phyloP scores from a whole-genome alignment of 2,888 invertebrate species.

The Endotricha flammealis region DNA sequence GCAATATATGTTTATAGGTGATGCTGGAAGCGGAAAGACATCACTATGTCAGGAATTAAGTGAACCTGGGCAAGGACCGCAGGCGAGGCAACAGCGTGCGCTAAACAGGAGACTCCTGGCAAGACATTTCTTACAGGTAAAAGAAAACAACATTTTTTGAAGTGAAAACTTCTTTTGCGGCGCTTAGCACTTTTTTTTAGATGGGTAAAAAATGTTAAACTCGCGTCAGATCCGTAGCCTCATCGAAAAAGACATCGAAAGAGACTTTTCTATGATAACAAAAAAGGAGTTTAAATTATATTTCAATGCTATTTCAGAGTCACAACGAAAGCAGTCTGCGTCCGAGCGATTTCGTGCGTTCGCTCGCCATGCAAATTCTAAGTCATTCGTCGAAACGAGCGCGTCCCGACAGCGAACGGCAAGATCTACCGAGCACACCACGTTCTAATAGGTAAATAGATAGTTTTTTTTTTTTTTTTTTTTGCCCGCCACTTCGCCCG shows the following conservation, averaged over 20 bases:
- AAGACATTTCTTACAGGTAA: conserved; percentile 89
- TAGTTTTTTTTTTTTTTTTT: too few species aligned
- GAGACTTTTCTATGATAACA: neutral
- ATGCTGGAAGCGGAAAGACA: conserved; percentile 96
- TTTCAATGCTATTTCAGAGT: conserved; percentile 58
- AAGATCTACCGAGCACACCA: conserved; percentile 10
- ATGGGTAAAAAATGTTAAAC: too few species aligned
- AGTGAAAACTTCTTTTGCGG: too few species aligned
- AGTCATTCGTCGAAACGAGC: conserved; percentile 79
- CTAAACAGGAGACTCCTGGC: conserved; percentile 89
- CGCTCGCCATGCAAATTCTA: conserved; percentile 89
- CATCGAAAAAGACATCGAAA: too few species aligned
- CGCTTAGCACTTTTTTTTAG: too few species aligned
- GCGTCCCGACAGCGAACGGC: conserved; percentile 43
- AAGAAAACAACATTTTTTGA: too few species aligned
- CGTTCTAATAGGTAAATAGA: conserved; percentile 32
- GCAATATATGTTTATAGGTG: conserved; percentile 74
- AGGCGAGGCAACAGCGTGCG: conserved; percentile 83
- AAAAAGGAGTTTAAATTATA: neutral
- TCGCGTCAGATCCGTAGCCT: too few species aligned
- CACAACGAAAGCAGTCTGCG: conserved; percentile 91
- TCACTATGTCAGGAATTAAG: conserved; percentile 90
- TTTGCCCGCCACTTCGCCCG: too few species aligned
- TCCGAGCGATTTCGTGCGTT: conserved; percentile 90
- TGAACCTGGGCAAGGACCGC: conserved; percentile 82